Evolutionary conservation across 2,113 vertebrate genomes (phyloP), one percentile per base, ranked within the genome.

Genomic region (Picathartes gymnocephalus): DNA sequence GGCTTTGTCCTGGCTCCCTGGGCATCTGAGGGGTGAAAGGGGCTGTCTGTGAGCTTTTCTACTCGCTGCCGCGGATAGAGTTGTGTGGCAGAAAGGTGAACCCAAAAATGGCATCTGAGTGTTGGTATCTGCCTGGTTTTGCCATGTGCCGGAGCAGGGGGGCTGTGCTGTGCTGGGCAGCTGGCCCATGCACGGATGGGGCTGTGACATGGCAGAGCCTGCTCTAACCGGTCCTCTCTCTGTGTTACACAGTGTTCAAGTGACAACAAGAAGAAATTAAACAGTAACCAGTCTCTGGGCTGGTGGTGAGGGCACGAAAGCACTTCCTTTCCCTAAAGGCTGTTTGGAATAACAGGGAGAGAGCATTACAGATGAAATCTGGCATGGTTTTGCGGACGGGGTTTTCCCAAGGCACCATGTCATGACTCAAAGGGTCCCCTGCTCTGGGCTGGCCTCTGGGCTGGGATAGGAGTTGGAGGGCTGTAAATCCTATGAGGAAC

Each of bases 51-150:
- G 21, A 48, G 45, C 2, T 22, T 45, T 78, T 57, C 42, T 40
- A 1, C 45, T 50, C 1, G 0, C 78, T 70, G 69, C 31, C 0
- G 1, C 2, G 28, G 45, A n/a, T 19, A 60, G 54, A 42, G 10
- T 4, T n/a, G 8, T n/a, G 61, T 50, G 53, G 28, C 51, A 57
- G n/a, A 61, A 72, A 27, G 56, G 31, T 7, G 12, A 91, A 56
- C 9, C 16, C 13, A 1, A 80, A 68, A 7, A 1, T 2, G 28
- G 53, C 0, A 0, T 18, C 24, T 37, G 37, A 48, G 31, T 1
- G 0, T 15, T 4, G 42, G 42, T 39, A 42, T 48, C 60, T 1
- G 0, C 42, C 60, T 45, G 65, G 57, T 23, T 74, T 35, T 82
- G 61, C 51, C 1, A 0, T 42, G 37, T 31, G 51, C 57, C 0